A percentile compares a stretch with the other conserved stretches of the same genome.
These are phyloP conservation scores for Empis stercorea DNA, from an alignment of 2,888 invertebrate genomes.

Conservation along the genomic window DNA sequence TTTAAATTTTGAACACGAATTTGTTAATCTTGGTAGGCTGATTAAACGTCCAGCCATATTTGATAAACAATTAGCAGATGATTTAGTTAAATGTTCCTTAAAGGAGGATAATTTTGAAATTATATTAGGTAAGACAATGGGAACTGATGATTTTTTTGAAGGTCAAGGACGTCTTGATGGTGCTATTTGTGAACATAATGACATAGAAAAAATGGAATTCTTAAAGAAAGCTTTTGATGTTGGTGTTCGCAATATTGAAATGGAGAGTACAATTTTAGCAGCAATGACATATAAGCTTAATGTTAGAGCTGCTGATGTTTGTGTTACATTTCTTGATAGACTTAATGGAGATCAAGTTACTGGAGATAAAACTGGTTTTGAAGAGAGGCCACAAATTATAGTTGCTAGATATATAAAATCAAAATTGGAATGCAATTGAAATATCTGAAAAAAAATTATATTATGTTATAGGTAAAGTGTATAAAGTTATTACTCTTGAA, in stretches of 20 bases:
- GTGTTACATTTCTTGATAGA: slow-evolving; percentile 58
- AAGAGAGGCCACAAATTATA: slow-evolving; percentile 51
- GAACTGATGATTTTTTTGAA: slow-evolving; percentile 70
- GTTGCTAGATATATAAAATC: slow-evolving; percentile 49
- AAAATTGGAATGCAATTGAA: neutral
- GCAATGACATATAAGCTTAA: slow-evolving; percentile 52
- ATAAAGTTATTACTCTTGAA: no score
- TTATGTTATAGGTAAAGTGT: no score
- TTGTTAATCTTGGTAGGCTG: slow-evolving; percentile 75
- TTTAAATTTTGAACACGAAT: slow-evolving; percentile 62
- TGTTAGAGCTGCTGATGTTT: slow-evolving; percentile 52
- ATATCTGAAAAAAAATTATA: no score
- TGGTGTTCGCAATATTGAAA: slow-evolving; percentile 64
- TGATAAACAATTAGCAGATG: slow-evolving; percentile 51
- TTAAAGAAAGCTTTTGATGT: slow-evolving; percentile 38
- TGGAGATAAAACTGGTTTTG: slow-evolving; percentile 47
- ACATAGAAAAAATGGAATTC: slow-evolving; percentile 50
- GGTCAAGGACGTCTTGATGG: slow-evolving; percentile 67
- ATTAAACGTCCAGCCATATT: slow-evolving; percentile 69
- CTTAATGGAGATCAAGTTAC: slow-evolving; percentile 55
- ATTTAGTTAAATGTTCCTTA: slow-evolving; percentile 20
- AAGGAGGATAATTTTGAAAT: slow-evolving; percentile 40
- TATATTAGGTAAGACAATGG: slow-evolving; percentile 56
- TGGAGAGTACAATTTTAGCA: slow-evolving; percentile 65
- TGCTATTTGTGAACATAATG: slow-evolving; percentile 55